A percentile compares a stretch with the other conserved stretches of the same genome.
These are phyloP conservation scores for Actinernus sp. DNA, from an alignment of 92 coral and sea anemone genomes.

Conservation along the genomic window DNA sequence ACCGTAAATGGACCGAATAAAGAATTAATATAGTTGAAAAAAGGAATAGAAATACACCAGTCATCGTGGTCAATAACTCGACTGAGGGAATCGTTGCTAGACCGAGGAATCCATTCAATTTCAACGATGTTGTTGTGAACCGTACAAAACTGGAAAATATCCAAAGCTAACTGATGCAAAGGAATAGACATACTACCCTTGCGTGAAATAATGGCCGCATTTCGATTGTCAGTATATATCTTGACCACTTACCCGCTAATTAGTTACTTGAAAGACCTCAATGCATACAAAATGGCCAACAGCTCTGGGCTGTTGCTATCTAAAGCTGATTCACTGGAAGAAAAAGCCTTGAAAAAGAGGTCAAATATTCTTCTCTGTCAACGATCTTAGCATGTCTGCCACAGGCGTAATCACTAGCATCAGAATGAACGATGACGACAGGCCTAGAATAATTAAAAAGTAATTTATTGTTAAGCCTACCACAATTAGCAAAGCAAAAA, in stretches of 20 bases:
- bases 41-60: not conserved
- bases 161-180: conserved; percentile 20
- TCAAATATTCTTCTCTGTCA: too few species aligned
- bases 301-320: too few species aligned
- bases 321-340: too few species aligned
- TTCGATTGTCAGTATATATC: conserved; percentile 14
- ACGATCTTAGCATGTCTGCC: too few species aligned
- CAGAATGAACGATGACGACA: conserved; percentile 19
- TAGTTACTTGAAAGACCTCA: conserved; percentile 13
- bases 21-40: conserved; percentile 1
- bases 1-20: conserved; percentile 11
- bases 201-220: conserved; percentile 7
- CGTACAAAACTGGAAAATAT: conserved; percentile 34
- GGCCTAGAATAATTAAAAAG: conserved; percentile 7
- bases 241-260: conserved; percentile 13
- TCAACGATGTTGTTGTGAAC: conserved; percentile 1
- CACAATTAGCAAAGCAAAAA: conserved; percentile 27
- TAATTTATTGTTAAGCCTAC: conserved; percentile 1
- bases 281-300: too few species aligned
- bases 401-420: conserved; percentile 25
- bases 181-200: conserved; percentile 24
- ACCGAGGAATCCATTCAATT: conserved; percentile 24
- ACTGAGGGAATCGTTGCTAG: conserved; percentile 15
- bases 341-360: too few species aligned
- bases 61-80: conserved; percentile 33